Evolutionary conservation across 2,888 invertebrate species (phyloP), one percentile per base, ranked within the genome.

Genomic region (Pristionchus japonicus): DNA sequence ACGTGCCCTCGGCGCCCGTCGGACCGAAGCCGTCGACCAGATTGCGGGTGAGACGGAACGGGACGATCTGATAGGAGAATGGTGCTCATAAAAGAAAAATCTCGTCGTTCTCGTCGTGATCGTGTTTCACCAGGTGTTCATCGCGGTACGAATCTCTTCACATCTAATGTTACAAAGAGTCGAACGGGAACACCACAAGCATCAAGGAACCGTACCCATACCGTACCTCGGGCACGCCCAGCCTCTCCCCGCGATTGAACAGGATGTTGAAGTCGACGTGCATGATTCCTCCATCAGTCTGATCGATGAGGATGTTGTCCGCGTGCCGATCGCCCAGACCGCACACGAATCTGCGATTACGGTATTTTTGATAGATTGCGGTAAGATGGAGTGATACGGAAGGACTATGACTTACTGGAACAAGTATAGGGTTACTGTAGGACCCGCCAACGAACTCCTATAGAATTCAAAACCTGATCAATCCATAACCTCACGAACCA

Each of bases 211-310:
- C 13, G 6, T 40, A 61, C 23, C 4, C n/a, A 31, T 61, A 84
- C 37, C 86, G 34, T 9, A 93, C 91, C 90, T 94, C 94, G 4
- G 93, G 92, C 23, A 91, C 90, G 0, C 88, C 89, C 49, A 94
- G 86, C 37, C 88, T 82, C 83, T 94, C 94, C 23, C 93, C 93
- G 74, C 96, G 97, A 95, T 99, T 98, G 95, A 99, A 99, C 27
- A 99, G 95, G 94, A 98, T 98, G 95, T 98, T 99, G 95, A 98
- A 99, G 95, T 99, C 99, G 0, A 99, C 99, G 95, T 99, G 99
- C 0, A 99, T 97, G 0, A 97, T 96, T 94, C 99, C 98, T 0
- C 99, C 99, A 92, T 96, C 97, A 0, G 96, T 97, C 0, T 97
- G 96, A 95, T 99, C 98, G 91, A 99, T 96, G 13, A 98, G 96